Evolutionary conservation across 2,113 vertebrate species (phyloP).

Genomic region (Mesocricetus auratus): DNA sequence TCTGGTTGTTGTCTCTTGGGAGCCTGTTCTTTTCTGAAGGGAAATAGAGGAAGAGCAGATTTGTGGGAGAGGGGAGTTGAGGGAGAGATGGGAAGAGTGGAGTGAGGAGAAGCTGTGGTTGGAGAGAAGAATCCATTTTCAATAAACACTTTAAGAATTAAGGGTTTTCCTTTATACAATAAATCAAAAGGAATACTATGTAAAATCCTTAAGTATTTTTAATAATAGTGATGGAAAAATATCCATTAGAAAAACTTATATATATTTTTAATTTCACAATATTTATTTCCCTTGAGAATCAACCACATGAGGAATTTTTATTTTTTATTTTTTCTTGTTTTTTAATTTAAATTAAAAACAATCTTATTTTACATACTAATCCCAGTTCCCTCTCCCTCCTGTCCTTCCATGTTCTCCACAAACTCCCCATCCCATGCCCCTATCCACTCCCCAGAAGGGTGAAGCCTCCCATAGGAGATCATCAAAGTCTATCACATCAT

Average conservation of each 20-base stretch:
- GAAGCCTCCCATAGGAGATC: no score
- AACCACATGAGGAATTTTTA: background rate
- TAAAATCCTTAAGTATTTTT: background rate
- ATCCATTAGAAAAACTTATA: background rate
- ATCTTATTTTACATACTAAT: no score
- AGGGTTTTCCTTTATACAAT: background rate
- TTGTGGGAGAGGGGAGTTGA: background rate
- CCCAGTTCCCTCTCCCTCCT: no score
- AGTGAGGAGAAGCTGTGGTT: background rate
- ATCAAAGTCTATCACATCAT: no score
- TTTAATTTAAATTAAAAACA: no score
- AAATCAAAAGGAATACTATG: background rate
- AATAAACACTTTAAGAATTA: background rate
- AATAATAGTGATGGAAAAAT: background rate
- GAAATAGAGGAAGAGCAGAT: background rate
- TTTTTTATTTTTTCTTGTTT: background rate
- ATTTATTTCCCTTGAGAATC: background rate
- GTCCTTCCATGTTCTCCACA: no score
- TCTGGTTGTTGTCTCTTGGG: background rate
- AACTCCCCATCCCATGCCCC: no score
- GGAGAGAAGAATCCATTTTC: background rate
- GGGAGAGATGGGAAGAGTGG: background rate
- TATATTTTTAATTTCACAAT: background rate
- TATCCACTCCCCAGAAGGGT: no score
- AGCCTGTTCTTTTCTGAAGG: background rate